Evolutionary conservation across 2,888 invertebrate genomes (phyloP), one percentile per base, ranked within the genome.

Genomic region (Stratiomys singularior): DNA sequence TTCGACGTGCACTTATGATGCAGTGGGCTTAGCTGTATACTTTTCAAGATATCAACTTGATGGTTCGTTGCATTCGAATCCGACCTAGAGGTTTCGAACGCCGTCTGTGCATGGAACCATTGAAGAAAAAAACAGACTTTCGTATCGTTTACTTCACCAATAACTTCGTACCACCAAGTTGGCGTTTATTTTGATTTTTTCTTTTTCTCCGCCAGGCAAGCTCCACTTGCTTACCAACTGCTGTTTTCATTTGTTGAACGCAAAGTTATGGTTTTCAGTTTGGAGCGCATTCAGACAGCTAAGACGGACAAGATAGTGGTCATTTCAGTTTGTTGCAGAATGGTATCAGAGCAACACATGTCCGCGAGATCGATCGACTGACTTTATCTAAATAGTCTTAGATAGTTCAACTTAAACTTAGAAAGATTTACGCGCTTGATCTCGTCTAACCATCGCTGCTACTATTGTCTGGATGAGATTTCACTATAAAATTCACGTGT

Each of bases 51-150:
- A n/a, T n/a, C n/a, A n/a, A n/a, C n/a, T n/a, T 60, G 44, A 74
- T 60, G 74, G 74, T 74, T 74, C 60, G 74, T 58, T 74, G 58
- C 56, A 60, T 60, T 74, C 7, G 60, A 30, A 74, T 74, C 37
- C 74, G 74, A 74, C 74, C 74, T 74, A 74, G 74, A 74, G 74
- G 60, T 74, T 37, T 58, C 60, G 30, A 56, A 27, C 72, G 9
- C 37, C 37, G 37, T 56, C 21, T 21, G 67, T 7, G 46, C 18
- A n/a, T 27, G 23, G 44, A 46, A 11, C 21, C 67, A 67, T 67
- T 30, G 56, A 30, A 72, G 21, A 72, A 52, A 37, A 72, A 52
- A 37, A 5, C 5, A 37, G 30, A 56, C 56, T 72, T 72, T 58
- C 72, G 30, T 72, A 46, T 5, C 30, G n/a, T 47, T 9, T 72